These are phyloP conservation scores for Rosalia funebris DNA, from an alignment of 2,888 invertebrate species.

Conservation along the genomic window DNA sequence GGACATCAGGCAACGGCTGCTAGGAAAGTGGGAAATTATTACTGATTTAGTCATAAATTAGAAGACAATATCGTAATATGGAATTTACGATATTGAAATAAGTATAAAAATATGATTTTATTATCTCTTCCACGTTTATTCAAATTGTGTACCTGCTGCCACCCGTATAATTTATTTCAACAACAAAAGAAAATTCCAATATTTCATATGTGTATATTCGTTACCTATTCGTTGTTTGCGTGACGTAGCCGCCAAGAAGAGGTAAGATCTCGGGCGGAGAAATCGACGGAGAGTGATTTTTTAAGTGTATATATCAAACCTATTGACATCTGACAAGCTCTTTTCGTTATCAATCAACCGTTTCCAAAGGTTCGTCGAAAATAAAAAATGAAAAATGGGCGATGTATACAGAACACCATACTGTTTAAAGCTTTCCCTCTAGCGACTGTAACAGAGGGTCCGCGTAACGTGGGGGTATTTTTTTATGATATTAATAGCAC, in stretches of 20 bases:
- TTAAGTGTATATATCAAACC: slow-evolving; percentile 21
- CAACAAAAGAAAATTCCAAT: neutral
- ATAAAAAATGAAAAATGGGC: slow-evolving; percentile 24
- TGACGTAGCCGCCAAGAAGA: no score
- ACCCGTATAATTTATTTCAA: neutral
- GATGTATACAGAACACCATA: neutral
- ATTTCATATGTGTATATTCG: no score
- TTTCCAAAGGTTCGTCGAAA: slow-evolving; percentile 14
- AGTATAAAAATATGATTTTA: no score
- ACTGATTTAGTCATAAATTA: no score
- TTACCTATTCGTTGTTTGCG: no score
- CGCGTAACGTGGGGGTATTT: neutral
- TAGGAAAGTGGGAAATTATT: no score
- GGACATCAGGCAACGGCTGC: no score
- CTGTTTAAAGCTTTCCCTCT: slow-evolving; percentile 6
- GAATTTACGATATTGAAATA: no score
- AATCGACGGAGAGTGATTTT: slow-evolving; percentile 15
- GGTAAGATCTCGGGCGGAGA: slow-evolving; percentile 1
- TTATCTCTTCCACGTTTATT: no score
- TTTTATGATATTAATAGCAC: slow-evolving; percentile 13
- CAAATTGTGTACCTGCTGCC: no score
- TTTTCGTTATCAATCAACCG: slow-evolving; percentile 20
- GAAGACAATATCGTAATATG: no score
- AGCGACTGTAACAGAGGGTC: slow-evolving; percentile 1
- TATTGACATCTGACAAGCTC: slow-evolving; percentile 20